These are phyloP conservation scores for Mus caroli DNA, from an alignment of 2,797 vertebrate species.

Conservation along the genomic window DNA sequence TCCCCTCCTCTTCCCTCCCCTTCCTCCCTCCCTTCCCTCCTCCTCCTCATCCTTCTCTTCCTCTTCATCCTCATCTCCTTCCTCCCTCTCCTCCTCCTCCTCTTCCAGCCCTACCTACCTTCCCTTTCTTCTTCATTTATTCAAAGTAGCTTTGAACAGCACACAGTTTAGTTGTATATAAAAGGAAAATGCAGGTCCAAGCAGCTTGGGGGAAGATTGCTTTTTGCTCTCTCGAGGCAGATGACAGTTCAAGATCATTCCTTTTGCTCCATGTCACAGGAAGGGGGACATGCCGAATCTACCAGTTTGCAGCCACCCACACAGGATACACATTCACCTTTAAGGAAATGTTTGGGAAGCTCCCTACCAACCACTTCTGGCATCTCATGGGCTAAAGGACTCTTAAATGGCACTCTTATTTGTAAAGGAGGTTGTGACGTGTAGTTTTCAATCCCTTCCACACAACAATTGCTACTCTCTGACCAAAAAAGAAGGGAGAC, in stretches of 20 bases:
- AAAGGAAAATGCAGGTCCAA: not conserved
- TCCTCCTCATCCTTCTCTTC: no score
- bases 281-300: not conserved
- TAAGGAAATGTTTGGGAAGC: not conserved
- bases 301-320: not conserved
- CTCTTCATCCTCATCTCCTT: not conserved
- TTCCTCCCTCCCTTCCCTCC: not conserved
- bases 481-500: not conserved
- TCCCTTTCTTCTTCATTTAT: not conserved
- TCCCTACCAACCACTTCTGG: not conserved
- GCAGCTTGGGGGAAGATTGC: not conserved
- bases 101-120: not conserved
- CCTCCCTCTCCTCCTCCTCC: not conserved
- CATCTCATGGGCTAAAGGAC: not conserved
- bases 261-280: not conserved
- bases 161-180: not conserved
- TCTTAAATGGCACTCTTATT: fast-evolving
- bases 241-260: not conserved
- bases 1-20: not conserved
- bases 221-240: not conserved
- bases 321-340: fast-evolving
- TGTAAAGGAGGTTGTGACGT: slow-evolving; percentile 35
- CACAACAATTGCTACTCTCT: not conserved
- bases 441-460: not conserved
- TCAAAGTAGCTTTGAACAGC: slow-evolving; percentile 37